phyloP scores from a whole-genome alignment of 2,888 invertebrate genomes.

The Spodoptera littoralis region DNA sequence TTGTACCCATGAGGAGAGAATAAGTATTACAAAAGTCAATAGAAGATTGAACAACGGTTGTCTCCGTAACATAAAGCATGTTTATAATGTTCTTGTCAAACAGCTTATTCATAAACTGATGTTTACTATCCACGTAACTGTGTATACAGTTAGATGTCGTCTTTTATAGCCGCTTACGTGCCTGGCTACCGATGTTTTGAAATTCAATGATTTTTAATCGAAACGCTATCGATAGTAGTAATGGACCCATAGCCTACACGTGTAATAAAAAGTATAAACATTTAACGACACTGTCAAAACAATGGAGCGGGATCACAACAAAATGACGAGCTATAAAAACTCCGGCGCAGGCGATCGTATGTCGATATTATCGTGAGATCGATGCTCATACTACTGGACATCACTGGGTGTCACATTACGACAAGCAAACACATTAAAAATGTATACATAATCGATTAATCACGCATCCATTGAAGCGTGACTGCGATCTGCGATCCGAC shows the following conservation, averaged over 20 bases:
- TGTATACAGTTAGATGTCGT: constrained; percentile 23
- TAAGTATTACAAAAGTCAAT: background rate
- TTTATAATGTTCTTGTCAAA: constrained; percentile 16
- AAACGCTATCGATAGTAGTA: constrained; percentile 40
- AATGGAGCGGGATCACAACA: constrained; percentile 51
- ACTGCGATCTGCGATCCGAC: background rate
- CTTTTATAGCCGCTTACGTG: constrained; percentile 42
- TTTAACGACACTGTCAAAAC: constrained; percentile 56
- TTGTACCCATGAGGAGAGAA: background rate
- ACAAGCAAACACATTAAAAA: constrained; percentile 12
- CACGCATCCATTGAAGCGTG: constrained; percentile 30
- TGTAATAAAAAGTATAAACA: constrained; percentile 44
- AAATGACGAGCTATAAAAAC: constrained; percentile 58
- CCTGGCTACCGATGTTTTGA: constrained; percentile 43
- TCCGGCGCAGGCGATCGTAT: constrained; percentile 46
- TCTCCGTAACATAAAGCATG: constrained; percentile 16
- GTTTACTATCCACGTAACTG: constrained; percentile 22
- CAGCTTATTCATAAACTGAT: constrained; percentile 24
- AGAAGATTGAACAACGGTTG: constrained; percentile 4
- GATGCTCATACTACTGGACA: constrained; percentile 59
- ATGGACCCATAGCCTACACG: constrained; percentile 32
- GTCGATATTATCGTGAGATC: constrained; percentile 57
- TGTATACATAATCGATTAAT: constrained; percentile 3
- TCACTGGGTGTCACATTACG: constrained; percentile 55
- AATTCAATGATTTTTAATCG: constrained; percentile 41